Percentiles rank a stretch among this genome's conserved stretches.
These are phyloP conservation scores for Nasua narica DNA, from an alignment of 2,797 vertebrate genomes.

Conservation along the genomic window DNA sequence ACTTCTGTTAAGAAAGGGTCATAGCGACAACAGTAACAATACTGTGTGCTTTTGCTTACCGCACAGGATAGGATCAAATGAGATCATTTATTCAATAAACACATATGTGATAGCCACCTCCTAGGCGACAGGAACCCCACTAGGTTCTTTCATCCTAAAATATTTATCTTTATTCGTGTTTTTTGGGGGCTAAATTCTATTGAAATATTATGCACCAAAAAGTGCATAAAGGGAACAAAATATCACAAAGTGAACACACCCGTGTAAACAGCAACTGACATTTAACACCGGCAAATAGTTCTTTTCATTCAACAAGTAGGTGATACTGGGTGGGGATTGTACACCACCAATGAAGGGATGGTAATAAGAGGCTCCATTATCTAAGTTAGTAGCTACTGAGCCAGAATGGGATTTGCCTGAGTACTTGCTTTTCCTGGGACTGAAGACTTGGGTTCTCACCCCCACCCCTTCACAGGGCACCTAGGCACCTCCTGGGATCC, in stretches of 20 bases:
- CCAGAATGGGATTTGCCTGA: background rate
- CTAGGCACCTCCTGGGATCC: background rate
- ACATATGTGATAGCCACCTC: background rate
- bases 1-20: background rate
- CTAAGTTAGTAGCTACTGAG: background rate
- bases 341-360: background rate
- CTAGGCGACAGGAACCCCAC: background rate
- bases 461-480: background rate
- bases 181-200: background rate
- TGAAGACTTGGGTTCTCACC: background rate
- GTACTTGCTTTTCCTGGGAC: background rate
- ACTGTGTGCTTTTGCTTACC: background rate
- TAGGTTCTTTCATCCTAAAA: background rate
- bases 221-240: background rate
- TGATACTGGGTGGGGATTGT: background rate
- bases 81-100: background rate
- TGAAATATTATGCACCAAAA: background rate
- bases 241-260: background rate
- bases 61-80: fast-evolving
- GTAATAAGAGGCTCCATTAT: background rate
- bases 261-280: background rate
- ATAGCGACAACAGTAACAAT: background rate
- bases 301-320: background rate
- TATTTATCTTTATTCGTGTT: background rate
- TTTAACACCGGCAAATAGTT: background rate